Base-by-base conservation (phyloP, 1,140 invertebrate species). In the Penaeus chinensis region DNA sequence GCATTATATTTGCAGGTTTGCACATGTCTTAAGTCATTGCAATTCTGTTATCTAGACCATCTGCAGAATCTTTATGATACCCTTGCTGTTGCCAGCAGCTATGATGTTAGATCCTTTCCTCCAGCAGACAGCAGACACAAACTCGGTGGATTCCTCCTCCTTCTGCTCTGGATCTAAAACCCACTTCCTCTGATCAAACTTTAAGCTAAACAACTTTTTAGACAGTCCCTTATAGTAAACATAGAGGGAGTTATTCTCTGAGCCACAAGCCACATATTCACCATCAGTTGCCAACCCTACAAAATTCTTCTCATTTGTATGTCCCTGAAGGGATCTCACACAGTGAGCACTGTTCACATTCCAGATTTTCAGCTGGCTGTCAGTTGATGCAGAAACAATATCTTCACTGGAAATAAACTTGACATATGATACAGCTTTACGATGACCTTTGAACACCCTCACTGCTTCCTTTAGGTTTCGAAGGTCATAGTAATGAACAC, bases 221-320 rank as follows among this genome's bases (percentile, higher is more conserved):
- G 96, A 95, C 37, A 99, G 92, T 19, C 96, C 97, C 92, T 98
- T 96, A 91, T 98, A 99, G 92, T 99, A 99, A 80, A 99, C 94
- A 92, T 98, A 99, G 3, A 99, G 93, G 2, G 97, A 95, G 92
- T 99, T 99, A 91, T 99, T 98, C 93, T 99, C 98, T 20, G 97
- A 98, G 76, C 98, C 98, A 93, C 97, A 99, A 5, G 97, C 97
- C 32, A 99, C 95, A 92, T 98, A 99, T 91, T 98, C 96, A 4
- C 97, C 97, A 93, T 99, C 97, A 0, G 97, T 98, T 0, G 97
- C 97, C n/a, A 99, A 92, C 0, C 98, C 98, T 18, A 99, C 97
- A 93, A 99, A 99, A 92, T 99, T 99, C 92, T 99, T 99, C 92
- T 99, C 98, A 92, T 99, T 99, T 2, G 96, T 94, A 93, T 99